phyloP scores from a whole-genome alignment of 2,888 invertebrate species.

The Neuroscelio doddi region DNA sequence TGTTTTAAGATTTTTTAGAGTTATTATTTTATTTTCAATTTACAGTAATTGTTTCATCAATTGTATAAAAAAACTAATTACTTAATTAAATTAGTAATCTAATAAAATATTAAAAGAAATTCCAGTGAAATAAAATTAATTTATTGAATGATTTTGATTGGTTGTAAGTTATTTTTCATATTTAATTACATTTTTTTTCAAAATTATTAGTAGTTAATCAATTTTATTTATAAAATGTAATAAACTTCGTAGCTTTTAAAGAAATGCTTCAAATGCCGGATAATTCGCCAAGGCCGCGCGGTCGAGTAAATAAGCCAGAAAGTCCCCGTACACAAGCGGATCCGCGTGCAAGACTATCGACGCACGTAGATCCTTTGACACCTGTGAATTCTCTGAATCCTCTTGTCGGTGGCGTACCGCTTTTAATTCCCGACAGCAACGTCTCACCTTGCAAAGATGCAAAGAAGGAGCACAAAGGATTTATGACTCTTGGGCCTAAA shows the following conservation, averaged over 20 bases:
- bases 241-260: constrained; percentile 79
- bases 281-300: constrained; percentile 84
- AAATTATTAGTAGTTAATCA: too few relatives aligned
- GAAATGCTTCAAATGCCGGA: constrained; percentile 85
- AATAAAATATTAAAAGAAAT: neutral
- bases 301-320: constrained; percentile 73
- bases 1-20: too few relatives aligned
- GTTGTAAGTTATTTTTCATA: too few relatives aligned
- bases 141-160: too few relatives aligned
- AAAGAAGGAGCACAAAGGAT: constrained; percentile 80
- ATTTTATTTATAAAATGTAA: too few relatives aligned
- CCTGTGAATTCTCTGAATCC: constrained; percentile 58
- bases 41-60: too few relatives aligned
- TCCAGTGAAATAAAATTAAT: too few relatives aligned
- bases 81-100: too few relatives aligned
- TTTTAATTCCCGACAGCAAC: constrained; percentile 65
- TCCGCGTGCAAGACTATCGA: constrained; percentile 84
- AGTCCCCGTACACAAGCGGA: constrained; percentile 74
- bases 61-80: too few relatives aligned
- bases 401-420: constrained; percentile 64
- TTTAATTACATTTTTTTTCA: too few relatives aligned
- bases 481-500: constrained; percentile 92
- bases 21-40: too few relatives aligned
- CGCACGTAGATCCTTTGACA: constrained; percentile 78
- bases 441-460: constrained; percentile 71